A percentile compares a stretch with the other conserved stretches of the same genome.
These are phyloP conservation scores for Polymixis lichenea DNA, from an alignment of 2,888 invertebrate genomes.

Conservation along the genomic window DNA sequence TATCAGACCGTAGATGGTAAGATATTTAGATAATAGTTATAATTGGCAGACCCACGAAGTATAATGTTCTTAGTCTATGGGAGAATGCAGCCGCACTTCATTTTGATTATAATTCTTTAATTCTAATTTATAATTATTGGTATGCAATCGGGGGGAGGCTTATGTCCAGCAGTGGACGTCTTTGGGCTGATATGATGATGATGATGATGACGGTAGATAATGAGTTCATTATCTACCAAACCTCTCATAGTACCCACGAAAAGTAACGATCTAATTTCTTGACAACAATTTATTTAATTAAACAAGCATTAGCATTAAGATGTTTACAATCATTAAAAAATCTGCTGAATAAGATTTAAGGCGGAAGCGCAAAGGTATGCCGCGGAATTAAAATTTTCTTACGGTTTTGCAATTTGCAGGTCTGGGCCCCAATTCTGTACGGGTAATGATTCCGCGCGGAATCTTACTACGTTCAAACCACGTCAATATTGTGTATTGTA, in stretches of 20 bases:
- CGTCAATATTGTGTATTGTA: not conserved
- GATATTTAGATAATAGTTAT: conserved; percentile 7
- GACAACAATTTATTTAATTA: conserved; percentile 13
- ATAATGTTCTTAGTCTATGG: not conserved
- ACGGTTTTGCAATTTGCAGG: too few species aligned
- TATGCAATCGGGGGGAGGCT: too few species aligned
- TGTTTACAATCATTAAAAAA: not conserved
- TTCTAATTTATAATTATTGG: too few species aligned
- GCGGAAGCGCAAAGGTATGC: too few species aligned
- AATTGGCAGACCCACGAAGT: not conserved
- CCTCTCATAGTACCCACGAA: not conserved
- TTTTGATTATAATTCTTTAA: not conserved
- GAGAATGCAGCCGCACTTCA: conserved; percentile 2
- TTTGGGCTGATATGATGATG: too few species aligned
- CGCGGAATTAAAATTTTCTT: too few species aligned
- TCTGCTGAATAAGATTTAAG: conserved; percentile 15
- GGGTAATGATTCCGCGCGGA: too few species aligned
- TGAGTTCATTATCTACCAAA: not conserved
- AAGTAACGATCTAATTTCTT: not conserved
- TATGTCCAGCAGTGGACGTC: too few species aligned
- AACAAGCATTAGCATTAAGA: conserved; percentile 5
- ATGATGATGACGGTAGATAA: too few species aligned
- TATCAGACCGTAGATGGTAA: conserved; percentile 7
- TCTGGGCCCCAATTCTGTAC: not conserved
- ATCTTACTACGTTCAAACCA: too few species aligned